Base-by-base conservation (phyloP, 2,113 vertebrate genomes). In the Panthera leo region DNA sequence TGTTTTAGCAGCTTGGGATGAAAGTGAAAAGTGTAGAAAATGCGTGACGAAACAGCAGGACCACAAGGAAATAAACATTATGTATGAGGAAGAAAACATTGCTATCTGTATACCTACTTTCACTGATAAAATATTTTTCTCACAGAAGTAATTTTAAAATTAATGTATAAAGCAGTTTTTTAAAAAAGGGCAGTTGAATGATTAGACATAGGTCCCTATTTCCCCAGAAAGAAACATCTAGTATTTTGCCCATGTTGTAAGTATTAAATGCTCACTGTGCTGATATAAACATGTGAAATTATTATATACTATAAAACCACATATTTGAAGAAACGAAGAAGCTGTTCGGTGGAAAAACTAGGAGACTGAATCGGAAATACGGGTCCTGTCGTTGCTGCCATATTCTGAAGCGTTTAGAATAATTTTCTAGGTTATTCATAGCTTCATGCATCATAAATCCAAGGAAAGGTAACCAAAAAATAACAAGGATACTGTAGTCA, bases 171-270 rank as follows among this genome's bases (percentile, higher is more conserved):
- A 97, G 19, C 61, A 31, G 19, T 68, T 91, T 94, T 13, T 19
- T 42, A 79, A 83, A 75, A 80, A 85, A 88, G 11, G 27, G 34
- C 23, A 79, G n/a, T 71, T 84, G 36, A 95, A 86, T 79, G 61
- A 71, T 70, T 85, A 88, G 71, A 83, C 36, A 63, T 70, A 70
- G 34, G 19, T 83, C 34, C 91, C 25, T 63, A 42, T 87, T 98
- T 97, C 15, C 73, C 34, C 31, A 86, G 92, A 95, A 90, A 82
- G n/a, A 94, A 93, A 94, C n/a, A 42, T 65, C 19, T 71, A 55
- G 53, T 15, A 31, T 85, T 96, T 76, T 88, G 29, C 15, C 4
- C 25, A 51, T 42, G 31, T 90, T 85, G 42, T 87, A 87, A 96
- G 84, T 80, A 18, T 48, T n/a, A 83, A 94, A 84, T 63, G 18